Evolutionary conservation across 2,797 vertebrate species (phyloP).

Genomic region (Prunella strophiata): DNA sequence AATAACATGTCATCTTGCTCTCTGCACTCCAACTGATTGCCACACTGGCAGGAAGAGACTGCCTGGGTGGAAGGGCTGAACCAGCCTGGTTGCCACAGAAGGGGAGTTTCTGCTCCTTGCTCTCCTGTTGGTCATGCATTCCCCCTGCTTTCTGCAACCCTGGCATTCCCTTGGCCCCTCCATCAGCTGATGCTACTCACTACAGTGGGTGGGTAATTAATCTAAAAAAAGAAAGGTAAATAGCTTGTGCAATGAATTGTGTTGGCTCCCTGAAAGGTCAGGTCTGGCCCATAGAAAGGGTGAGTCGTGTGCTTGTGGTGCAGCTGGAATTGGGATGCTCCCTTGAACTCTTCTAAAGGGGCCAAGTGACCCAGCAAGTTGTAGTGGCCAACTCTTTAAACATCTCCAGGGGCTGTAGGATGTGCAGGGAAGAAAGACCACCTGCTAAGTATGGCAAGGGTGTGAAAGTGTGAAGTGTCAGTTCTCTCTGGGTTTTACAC

Average conservation of each 20-base stretch:
- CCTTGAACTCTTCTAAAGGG: background rate
- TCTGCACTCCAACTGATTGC: background rate
- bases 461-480: background rate
- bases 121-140: background rate
- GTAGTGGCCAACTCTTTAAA: background rate
- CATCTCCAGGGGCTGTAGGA: background rate
- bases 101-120: background rate
- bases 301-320: background rate
- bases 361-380: background rate
- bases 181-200: background rate
- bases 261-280: background rate
- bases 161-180: background rate
- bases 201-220: background rate
- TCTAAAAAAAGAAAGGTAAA: background rate
- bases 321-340: background rate
- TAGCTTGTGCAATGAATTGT: background rate
- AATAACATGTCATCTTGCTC: conserved; percentile 24
- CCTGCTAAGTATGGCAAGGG: background rate
- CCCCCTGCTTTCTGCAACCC: background rate
- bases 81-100: background rate
- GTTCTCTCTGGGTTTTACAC: background rate
- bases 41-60: background rate
- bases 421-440: background rate
- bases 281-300: background rate
- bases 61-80: background rate